phyloP scores from a whole-genome alignment of 2,888 invertebrate species.

The Ganaspis brasiliensis region DNA sequence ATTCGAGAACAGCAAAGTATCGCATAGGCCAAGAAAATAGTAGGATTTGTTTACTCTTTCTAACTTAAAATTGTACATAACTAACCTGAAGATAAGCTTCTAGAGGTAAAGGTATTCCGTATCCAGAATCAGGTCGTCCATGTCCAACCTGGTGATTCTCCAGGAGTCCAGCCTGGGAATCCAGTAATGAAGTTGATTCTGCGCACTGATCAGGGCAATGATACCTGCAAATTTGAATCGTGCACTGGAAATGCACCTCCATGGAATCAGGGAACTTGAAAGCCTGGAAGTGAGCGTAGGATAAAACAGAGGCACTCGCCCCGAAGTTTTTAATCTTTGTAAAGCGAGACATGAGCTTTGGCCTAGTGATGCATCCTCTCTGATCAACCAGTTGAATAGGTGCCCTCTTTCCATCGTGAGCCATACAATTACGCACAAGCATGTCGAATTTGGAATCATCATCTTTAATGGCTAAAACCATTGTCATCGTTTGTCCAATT shows the following conservation, averaged over 20 bases:
- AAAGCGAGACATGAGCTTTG: conserved; percentile 95
- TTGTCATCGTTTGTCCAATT: conserved; percentile 98
- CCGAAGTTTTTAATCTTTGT: conserved; percentile 98
- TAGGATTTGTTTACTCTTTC: too few species aligned
- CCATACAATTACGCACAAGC: conserved; percentile 96
- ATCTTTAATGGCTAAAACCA: conserved; percentile 97
- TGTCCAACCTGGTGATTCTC: conserved; percentile 82
- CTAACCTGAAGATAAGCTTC: conserved; percentile 84
- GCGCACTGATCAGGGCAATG: conserved; percentile 96
- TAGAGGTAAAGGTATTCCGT: conserved; percentile 85
- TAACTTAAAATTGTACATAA: too few species aligned
- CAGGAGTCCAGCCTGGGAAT: conserved; percentile 78
- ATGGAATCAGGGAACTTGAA: conserved; percentile 98
- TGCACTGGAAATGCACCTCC: conserved; percentile 98
- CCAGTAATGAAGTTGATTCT: conserved; percentile 82
- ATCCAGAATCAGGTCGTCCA: conserved; percentile 83
- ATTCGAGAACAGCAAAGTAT: too few species aligned
- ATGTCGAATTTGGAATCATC: conserved; percentile 97
- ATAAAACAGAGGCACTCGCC: conserved; percentile 94
- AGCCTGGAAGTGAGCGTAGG: conserved; percentile 96
- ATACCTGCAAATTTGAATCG: conserved; percentile 95
- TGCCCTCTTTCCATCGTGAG: conserved; percentile 96
- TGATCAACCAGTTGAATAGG: conserved; percentile 97
- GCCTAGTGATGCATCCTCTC: conserved; percentile 94
- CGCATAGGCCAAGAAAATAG: too few species aligned